phyloP scores from a whole-genome alignment of 2,888 invertebrate species.

The Invenusta paracnida region DNA sequence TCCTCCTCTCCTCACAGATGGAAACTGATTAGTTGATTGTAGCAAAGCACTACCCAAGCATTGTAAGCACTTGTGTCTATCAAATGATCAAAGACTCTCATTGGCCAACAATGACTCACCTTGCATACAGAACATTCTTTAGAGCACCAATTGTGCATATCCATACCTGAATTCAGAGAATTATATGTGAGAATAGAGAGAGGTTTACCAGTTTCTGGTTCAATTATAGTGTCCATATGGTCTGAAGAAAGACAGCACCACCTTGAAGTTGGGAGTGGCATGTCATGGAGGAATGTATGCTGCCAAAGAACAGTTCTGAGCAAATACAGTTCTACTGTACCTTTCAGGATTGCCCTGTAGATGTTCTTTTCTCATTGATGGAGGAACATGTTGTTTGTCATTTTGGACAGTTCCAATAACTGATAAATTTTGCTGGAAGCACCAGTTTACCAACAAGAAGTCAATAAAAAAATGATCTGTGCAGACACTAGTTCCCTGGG shows the following conservation, averaged over 20 bases:
- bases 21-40: neutral
- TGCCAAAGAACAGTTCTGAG: neutral
- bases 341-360: neutral
- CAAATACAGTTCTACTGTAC: neutral
- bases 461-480: conserved; percentile 5
- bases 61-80: too few relatives aligned
- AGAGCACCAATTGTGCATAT: neutral
- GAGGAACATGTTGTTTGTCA: neutral
- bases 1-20: neutral
- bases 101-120: neutral
- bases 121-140: neutral
- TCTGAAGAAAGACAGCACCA: neutral
- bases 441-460: conserved; percentile 8
- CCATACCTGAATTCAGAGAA: neutral
- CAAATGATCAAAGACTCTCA: neutral
- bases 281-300: neutral
- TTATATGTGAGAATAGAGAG: neutral
- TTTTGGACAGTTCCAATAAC: neutral
- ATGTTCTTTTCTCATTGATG: neutral
- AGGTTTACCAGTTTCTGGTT: neutral
- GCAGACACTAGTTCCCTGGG: neutral
- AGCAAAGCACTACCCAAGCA: neutral
- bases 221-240: neutral
- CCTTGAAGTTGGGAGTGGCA: neutral
- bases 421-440: conserved; percentile 17